Percentiles rank a stretch among this genome's conserved stretches.
Conservation (phyloP, 1,140 invertebrate species). For the Saccostrea glomerata region DNA sequence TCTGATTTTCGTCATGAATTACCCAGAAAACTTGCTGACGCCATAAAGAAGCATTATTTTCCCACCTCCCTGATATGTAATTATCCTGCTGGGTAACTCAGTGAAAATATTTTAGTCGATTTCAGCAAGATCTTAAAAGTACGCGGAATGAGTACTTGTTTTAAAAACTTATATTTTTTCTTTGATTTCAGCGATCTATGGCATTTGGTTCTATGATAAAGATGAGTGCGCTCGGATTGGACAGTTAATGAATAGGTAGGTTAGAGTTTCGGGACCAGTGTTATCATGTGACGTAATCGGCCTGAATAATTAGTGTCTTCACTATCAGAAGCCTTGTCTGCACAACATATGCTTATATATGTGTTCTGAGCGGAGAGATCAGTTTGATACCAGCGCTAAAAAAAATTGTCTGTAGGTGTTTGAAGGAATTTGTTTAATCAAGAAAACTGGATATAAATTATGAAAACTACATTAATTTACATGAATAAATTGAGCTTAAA, state of each 20-base stretch:
- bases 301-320: neutral
- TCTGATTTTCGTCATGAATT: too few species aligned
- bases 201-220: constrained; percentile 96
- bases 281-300: neutral
- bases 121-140: neutral
- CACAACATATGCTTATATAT: constrained; percentile 14
- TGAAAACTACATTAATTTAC: neutral
- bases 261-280: neutral
- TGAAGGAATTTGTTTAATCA: constrained; percentile 11
- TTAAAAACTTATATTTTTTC: neutral
- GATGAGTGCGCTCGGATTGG: constrained; percentile 90
- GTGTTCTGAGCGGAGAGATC: neutral
- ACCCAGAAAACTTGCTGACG: too few species aligned
- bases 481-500: neutral
- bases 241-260: constrained; percentile 76
- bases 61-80: too few species aligned
- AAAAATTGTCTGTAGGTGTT: neutral
- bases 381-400: neutral
- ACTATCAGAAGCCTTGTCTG: neutral
- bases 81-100: too few species aligned
- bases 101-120: neutral
- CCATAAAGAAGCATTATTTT: too few species aligned
- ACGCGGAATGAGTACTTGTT: neutral
- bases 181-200: constrained; percentile 82
- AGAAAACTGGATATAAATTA: neutral